phyloP scores from a whole-genome alignment of 2,797 vertebrate species.

The Gallirallus australis region DNA sequence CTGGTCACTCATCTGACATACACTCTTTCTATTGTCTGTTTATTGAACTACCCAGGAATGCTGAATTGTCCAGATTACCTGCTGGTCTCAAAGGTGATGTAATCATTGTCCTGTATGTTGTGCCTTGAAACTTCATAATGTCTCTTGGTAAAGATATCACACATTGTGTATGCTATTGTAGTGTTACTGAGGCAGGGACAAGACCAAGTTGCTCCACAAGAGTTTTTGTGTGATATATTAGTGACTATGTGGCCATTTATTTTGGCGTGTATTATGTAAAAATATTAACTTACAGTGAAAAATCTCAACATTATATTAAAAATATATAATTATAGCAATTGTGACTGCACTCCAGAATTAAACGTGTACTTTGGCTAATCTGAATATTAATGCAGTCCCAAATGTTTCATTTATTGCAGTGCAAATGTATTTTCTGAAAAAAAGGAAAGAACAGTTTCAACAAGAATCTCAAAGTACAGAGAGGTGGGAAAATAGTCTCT shows the following conservation, averaged over 20 bases:
- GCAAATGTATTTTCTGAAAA: neutral
- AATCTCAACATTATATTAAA: neutral
- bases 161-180: neutral
- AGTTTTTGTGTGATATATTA: neutral
- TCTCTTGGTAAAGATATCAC: neutral
- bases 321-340: neutral
- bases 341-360: neutral
- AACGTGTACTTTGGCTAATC: neutral
- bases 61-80: neutral
- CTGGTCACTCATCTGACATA: rapidly evolving
- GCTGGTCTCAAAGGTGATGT: neutral
- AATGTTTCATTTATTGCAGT: neutral
- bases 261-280: neutral
- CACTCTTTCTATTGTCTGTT: neutral
- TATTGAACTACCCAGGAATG: neutral
- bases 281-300: neutral
- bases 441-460: neutral
- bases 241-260: neutral
- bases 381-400: neutral
- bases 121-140: neutral
- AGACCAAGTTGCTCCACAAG: neutral
- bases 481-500: neutral
- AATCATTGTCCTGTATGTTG: neutral
- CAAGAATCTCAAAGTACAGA: neutral
- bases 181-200: neutral